Conservation (phyloP, 2,797 vertebrate species). For the Stomatorhinus walkeri region DNA sequence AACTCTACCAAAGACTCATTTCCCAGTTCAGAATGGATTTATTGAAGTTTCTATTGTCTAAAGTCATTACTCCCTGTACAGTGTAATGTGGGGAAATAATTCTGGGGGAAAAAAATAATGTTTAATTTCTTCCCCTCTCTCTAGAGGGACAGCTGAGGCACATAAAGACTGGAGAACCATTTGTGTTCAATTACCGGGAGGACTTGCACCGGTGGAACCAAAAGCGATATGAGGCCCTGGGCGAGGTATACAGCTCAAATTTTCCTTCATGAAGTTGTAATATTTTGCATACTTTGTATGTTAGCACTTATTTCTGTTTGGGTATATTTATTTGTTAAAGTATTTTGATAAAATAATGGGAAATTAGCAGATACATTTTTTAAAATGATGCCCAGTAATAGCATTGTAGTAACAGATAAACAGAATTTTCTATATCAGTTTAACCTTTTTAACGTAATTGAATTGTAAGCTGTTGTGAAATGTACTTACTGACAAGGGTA, state of each 20-base stretch:
- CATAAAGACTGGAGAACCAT: constrained; percentile 80
- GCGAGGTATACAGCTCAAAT: constrained; percentile 70
- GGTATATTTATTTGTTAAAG: neutral
- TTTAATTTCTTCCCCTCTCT: neutral
- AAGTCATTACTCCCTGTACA: neutral
- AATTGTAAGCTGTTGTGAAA: constrained; percentile 33
- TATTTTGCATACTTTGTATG: neutral
- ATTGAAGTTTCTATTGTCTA: neutral
- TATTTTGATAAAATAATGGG: neutral
- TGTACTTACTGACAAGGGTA: constrained; percentile 13
- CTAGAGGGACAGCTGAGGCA: constrained; percentile 83
- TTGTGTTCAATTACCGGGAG: constrained; percentile 91
- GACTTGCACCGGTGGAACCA: constrained; percentile 97
- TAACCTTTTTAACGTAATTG: constrained; percentile 32
- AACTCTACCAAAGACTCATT: neutral
- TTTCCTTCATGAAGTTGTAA: neutral
- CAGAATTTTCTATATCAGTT: constrained; percentile 32
- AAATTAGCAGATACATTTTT: constrained; percentile 12
- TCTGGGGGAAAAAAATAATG: neutral
- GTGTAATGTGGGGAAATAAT: constrained; percentile 6
- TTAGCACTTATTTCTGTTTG: neutral
- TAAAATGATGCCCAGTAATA: constrained; percentile 23
- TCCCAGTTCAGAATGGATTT: constrained; percentile 1
- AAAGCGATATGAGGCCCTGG: constrained; percentile 93
- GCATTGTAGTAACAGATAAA: constrained; percentile 15